Evolutionary conservation across 2,888 invertebrate species (phyloP).

Genomic region (Thelaira solivaga): DNA sequence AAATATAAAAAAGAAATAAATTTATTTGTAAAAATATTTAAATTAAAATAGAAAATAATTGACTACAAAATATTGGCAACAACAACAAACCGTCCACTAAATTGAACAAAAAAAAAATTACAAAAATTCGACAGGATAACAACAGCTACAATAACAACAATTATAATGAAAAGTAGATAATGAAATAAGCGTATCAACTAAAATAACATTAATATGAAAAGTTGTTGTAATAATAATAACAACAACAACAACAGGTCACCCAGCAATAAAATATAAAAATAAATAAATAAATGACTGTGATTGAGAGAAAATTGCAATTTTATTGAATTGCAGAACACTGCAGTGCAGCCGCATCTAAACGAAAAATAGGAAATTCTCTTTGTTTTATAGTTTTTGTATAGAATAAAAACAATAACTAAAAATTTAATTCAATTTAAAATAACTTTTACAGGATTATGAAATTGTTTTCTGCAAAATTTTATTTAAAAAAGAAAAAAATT

Average conservation of each 20-base stretch:
- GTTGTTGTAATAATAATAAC: no score
- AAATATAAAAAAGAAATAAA: background rate
- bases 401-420: no score
- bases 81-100: conserved; percentile 53
- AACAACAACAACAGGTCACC: conserved; percentile 38
- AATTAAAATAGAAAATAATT: conserved; percentile 64
- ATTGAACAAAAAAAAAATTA: conserved; percentile 14
- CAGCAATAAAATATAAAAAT: conserved; percentile 35
- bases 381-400: no score
- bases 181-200: no score
- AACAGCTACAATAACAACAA: conserved; percentile 9
- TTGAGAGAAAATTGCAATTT: conserved; percentile 47
- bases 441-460: no score
- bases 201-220: conserved; percentile 40
- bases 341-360: no score
- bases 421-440: no score
- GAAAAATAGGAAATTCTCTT: conserved; percentile 5
- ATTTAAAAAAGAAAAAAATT: no score
- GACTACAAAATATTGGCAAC: conserved; percentile 62
- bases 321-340: conserved; percentile 25
- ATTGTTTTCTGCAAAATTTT: no score
- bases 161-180: background rate
- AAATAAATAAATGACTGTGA: conserved; percentile 26
- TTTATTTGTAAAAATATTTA: conserved; percentile 54
- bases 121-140: conserved; percentile 30